Conservation (phyloP, 1,140 invertebrate genomes). For the Panulirus ornatus region DNA sequence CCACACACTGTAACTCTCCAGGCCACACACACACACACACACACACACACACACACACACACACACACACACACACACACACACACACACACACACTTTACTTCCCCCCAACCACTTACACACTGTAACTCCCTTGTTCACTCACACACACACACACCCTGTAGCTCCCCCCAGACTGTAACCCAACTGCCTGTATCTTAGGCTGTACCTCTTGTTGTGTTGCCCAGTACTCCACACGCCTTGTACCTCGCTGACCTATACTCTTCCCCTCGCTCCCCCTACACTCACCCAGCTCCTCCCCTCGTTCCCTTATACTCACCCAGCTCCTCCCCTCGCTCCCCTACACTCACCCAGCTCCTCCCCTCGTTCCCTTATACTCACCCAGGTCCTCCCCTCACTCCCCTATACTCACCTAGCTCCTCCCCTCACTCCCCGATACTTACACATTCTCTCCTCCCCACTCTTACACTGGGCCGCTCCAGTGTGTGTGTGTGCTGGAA, state of each 20-base stretch:
- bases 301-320: background rate
- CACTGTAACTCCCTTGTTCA: background rate
- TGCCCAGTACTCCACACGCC: background rate
- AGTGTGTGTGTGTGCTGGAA: too few relatives aligned
- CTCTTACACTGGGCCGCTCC: too few relatives aligned
- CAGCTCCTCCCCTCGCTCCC: background rate
- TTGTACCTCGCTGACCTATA: too few relatives aligned
- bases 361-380: background rate
- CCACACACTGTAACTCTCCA: background rate
- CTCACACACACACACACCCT: background rate
- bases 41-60: background rate
- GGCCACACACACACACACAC: background rate
- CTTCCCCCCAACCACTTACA: background rate
- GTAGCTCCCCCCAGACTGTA: background rate
- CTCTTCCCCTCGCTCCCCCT: too few relatives aligned
- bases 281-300: background rate
- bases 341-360: background rate
- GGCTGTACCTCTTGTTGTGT: background rate
- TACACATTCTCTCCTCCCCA: too few relatives aligned
- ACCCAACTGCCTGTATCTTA: slow-evolving; percentile 13
- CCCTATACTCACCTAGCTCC: background rate
- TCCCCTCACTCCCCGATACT: background rate
- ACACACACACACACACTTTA: background rate
- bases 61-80: background rate
- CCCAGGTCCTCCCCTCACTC: background rate